Conservation (phyloP, 2,888 invertebrate species). For the Trachelus tabidus region DNA sequence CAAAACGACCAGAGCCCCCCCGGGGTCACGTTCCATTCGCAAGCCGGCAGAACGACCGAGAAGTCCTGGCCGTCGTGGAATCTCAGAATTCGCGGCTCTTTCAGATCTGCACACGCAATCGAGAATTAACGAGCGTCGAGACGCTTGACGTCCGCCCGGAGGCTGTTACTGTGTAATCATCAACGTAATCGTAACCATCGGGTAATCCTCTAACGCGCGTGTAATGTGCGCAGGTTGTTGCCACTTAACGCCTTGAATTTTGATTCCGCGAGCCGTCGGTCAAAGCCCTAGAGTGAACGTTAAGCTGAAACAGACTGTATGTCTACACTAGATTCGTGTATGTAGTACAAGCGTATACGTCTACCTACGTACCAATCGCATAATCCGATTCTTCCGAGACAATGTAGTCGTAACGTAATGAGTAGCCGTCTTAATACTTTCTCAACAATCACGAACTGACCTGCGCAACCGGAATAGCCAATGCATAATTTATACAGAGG, state of each 20-base stretch:
- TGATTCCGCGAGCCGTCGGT: not conserved
- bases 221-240: not conserved
- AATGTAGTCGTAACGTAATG: not conserved
- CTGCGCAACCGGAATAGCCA: not conserved
- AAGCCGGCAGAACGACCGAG: not conserved
- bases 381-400: not conserved
- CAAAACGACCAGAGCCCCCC: not conserved
- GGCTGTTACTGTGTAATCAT: not conserved
- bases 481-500: constrained; percentile 6
- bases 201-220: not conserved
- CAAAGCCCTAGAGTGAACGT: not conserved
- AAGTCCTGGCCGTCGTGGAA: not conserved
- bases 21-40: not conserved
- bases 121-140: not conserved
- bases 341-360: not conserved
- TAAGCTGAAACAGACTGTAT: not conserved
- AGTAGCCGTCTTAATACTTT: not conserved
- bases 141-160: not conserved
- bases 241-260: not conserved
- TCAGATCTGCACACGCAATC: not conserved
- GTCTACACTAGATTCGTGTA: not conserved
- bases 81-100: not conserved
- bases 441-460: constrained; percentile 1
- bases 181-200: not conserved
- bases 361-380: no score